A percentile compares a stretch with the other conserved stretches of the same genome.
phyloP scores from a whole-genome alignment of 2,888 invertebrate genomes.

The Amiota communis region DNA sequence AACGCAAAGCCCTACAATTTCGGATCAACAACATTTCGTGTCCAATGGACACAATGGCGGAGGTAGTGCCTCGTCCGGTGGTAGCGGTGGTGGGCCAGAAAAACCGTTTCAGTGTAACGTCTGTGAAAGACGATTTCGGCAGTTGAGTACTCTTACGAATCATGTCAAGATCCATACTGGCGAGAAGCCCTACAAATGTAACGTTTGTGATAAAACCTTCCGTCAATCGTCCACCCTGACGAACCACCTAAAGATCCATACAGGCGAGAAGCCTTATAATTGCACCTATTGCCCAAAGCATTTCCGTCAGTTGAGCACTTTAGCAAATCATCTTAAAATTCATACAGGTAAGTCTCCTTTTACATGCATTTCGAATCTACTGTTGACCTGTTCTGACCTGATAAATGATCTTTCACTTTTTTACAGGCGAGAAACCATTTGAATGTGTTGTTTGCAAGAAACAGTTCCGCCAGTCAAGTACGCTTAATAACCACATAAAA shows the following conservation, averaged over 20 bases:
- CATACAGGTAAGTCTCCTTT: constrained; percentile 69
- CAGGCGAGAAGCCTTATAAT: constrained; percentile 73
- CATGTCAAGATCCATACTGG: constrained; percentile 74
- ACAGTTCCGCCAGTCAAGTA: constrained; percentile 74
- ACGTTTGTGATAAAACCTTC: constrained; percentile 73
- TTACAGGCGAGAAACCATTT: constrained; percentile 73
- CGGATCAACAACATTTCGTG: constrained; percentile 55
- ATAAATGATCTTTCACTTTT: background rate
- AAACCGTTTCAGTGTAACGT: constrained; percentile 74
- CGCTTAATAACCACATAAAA: constrained; percentile 74
- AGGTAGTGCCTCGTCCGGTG: constrained; percentile 41
- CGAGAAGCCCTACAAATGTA: constrained; percentile 73
- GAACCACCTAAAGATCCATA: constrained; percentile 74
- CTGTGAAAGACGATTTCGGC: constrained; percentile 73
- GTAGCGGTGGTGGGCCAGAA: constrained; percentile 62
- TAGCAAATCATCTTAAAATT: constrained; percentile 73
- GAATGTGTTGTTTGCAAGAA: constrained; percentile 74
- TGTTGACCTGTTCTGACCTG: background rate
- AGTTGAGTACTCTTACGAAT: constrained; percentile 73
- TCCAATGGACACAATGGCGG: constrained; percentile 59
- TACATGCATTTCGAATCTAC: background rate
- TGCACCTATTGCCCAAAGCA: constrained; percentile 73
- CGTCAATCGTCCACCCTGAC: constrained; percentile 74
- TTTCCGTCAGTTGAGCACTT: constrained; percentile 73
- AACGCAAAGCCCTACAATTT: constrained; percentile 64